Base-by-base conservation (phyloP, 2,888 invertebrate genomes). In the Harpagoxenus sublaevis region DNA sequence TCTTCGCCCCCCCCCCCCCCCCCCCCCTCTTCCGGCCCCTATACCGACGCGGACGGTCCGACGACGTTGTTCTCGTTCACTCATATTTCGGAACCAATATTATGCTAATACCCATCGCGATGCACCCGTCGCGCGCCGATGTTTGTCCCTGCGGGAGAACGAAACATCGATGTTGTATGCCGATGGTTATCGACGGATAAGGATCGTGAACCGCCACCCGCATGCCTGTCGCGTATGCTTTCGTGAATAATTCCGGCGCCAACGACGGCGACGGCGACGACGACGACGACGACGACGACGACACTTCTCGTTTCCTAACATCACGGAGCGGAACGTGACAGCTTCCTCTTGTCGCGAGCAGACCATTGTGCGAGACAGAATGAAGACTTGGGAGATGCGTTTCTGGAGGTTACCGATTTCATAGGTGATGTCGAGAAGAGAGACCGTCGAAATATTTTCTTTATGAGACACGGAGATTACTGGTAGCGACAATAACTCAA, bases 61-160 rank as follows among this genome's bases (percentile, higher is more conserved):
- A 9, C 74, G 12, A 83, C 77, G 84, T 85, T 84, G 86, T 85
- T 84, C 89, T 88, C 89, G 89, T 91, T 89, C 89, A 86, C 89
- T 90, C 90, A 92, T 93, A 92, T 93, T 93, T 92, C 89, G 86
- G 89, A 92, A 92, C 92, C 93, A 93, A 93, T 93, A 93, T 92
- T 93, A 93, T 93, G 93, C 91, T 93, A 93, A 93, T 93, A 88
- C 78, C 55, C 23, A 53, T 60, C 48, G 39, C 63, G n/a, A 71
- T 55, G 45, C 77, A 62, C 84, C 85, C 74, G 57, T 81, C 87
- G 89, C 75, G 85, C 74, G 55, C 42, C 83, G 84, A 84, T 79
- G 84, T 73, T 85, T 77, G 53, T 83, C 68, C 78, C 70, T 42
- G 57, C 63, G 75, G 68, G 70, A 75, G 66, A 51, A 82, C 77